Evolutionary conservation across 2,888 invertebrate genomes (phyloP).

Genomic region (Myathropa florea): DNA sequence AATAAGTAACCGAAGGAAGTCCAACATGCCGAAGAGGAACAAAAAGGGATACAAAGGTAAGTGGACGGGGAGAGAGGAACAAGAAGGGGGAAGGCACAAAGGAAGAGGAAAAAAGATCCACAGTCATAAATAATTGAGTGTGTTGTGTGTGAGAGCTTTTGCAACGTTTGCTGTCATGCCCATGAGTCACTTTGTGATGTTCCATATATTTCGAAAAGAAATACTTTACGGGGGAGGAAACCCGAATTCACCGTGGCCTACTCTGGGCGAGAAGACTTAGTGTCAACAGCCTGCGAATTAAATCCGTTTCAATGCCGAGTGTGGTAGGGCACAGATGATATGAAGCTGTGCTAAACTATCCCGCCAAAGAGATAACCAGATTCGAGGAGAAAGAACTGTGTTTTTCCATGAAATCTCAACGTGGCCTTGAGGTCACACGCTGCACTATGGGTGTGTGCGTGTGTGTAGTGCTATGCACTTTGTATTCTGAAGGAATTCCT

Average conservation of each 20-base stretch:
- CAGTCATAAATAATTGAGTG: not conserved
- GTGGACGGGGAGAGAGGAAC: too few species aligned
- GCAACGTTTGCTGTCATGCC: slow-evolving; percentile 42
- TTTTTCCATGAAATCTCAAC: not conserved
- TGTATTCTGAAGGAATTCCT: not conserved
- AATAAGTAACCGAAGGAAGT: slow-evolving; percentile 70
- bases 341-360: not conserved
- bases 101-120: not conserved
- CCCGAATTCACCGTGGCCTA: not conserved
- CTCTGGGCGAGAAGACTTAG: not conserved
- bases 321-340: not conserved
- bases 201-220: not conserved
- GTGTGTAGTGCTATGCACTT: not conserved
- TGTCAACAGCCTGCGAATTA: not conserved
- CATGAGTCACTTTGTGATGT: slow-evolving; percentile 47
- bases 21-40: slow-evolving; percentile 79
- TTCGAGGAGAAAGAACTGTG: not conserved
- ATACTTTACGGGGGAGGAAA: not conserved
- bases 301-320: not conserved
- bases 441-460: not conserved
- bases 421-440: not conserved
- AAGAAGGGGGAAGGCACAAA: not conserved
- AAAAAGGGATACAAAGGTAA: slow-evolving; percentile 79
- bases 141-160: slow-evolving; percentile 26
- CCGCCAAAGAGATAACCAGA: slow-evolving; percentile 29